A percentile compares a stretch with the other conserved stretches of the same genome.
phyloP scores from a whole-genome alignment of 2,888 invertebrate species.

The Biston stratarius region DNA sequence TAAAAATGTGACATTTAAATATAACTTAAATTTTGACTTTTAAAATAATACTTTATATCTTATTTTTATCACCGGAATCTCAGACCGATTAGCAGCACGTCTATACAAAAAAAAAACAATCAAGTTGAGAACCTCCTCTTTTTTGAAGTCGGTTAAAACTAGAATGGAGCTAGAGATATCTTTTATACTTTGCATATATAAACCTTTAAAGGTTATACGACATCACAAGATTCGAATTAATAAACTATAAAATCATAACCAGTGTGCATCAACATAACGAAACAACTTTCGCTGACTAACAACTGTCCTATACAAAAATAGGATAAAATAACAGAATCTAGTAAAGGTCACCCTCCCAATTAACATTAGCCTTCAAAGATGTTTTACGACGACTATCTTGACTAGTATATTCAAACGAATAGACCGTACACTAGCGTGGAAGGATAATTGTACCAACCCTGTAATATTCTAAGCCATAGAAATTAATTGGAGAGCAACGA shows the following conservation, averaged over 20 bases:
- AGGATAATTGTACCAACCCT: conserved; percentile 32
- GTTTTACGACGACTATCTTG: not conserved
- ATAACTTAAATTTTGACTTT: no score
- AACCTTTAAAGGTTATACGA: no score
- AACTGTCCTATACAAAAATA: not conserved
- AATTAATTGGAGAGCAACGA: conserved; percentile 36
- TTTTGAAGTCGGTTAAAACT: no score
- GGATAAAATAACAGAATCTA: not conserved
- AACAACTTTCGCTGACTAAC: not conserved
- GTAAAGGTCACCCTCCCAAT: conserved; percentile 3
- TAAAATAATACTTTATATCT: no score
- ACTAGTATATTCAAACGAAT: conserved; percentile 8
- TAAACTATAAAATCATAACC: not conserved
- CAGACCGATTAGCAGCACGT: no score
- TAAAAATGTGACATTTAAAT: no score
- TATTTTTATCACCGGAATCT: no score
- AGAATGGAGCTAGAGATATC: no score
- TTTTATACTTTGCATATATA: no score
- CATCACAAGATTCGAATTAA: no score
- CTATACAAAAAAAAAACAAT: no score
- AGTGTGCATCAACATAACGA: not conserved
- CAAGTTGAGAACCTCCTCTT: no score
- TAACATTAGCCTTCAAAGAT: not conserved
- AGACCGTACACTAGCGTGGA: conserved; percentile 12
- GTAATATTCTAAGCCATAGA: conserved; percentile 35